Base-by-base conservation (phyloP, 2,113 vertebrate genomes). In the Eublepharis macularius region DNA sequence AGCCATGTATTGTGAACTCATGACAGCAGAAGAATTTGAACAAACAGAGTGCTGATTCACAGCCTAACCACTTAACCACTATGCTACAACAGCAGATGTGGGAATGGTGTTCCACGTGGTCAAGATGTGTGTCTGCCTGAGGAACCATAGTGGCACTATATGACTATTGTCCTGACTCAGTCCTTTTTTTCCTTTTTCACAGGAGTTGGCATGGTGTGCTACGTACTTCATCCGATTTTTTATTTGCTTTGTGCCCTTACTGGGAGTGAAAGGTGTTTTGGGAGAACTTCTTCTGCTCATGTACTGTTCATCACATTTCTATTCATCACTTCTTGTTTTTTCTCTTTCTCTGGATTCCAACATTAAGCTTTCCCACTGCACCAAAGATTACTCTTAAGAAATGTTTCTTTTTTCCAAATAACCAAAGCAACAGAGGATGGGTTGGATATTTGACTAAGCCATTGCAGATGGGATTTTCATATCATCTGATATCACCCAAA, bases 121-220 rank as follows among this genome's bases (percentile, higher is more conserved):
- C 34, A 49, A 77, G 17, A 54, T 41, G 6, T 68, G n/a, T 69
- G n/a, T 36, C 3, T 81, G 21, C n/a, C 26, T 70, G 43, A n/a
- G 14, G 19, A 66, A n/a, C n/a, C 2, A 32, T 13, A 34, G 10
- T 36, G 32, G 49, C 32, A 68, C 34, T 70, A 34, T 70, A 41
- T 17, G 24, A 39, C 34, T 7, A 19, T 14, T 74, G 41, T 47
- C 47, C 72, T 29, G 11, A 9, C 43, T 29, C 29, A 63, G 39
- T 63, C 17, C 32, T 75, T 57, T 34, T 26, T n/a, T 16, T 54
- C 57, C 24, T 63, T 10, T 91, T 85, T 82, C 36, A 8, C 65
- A 95, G 94, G 92, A 93, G 39, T 51, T 94, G 75, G 90, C 87
- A 88, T 95, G 92, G 87, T 91, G 85, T 83, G 17, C 92, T 89